A percentile compares a stretch with the other conserved stretches of the same genome.
Conservation (phyloP, 2,888 invertebrate species). For the Limenitis camilla region DNA sequence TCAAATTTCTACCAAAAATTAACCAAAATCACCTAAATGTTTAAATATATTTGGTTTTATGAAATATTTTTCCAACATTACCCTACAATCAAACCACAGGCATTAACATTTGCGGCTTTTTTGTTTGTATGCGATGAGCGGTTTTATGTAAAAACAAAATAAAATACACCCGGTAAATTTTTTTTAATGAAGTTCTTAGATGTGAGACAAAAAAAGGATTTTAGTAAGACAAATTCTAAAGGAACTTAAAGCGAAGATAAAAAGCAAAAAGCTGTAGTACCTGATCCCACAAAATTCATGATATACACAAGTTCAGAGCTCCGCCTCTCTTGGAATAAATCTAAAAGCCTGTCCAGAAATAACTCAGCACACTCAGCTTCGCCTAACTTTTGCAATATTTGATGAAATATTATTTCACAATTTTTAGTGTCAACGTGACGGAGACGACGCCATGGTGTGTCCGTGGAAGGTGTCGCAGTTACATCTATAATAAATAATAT, state of each 20-base stretch:
- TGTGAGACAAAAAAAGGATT: too few species aligned
- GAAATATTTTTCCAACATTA: too few species aligned
- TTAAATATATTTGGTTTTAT: too few species aligned
- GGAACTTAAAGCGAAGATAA: neutral
- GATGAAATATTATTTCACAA: slow-evolving; percentile 65
- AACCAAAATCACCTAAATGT: too few species aligned
- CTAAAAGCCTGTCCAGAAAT: slow-evolving; percentile 77
- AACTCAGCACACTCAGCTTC: slow-evolving; percentile 69
- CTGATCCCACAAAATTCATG: slow-evolving; percentile 72
- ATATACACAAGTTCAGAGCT: slow-evolving; percentile 76
- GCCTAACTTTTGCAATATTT: slow-evolving; percentile 73
- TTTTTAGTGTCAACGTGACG: slow-evolving; percentile 70
- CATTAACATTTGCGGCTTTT: too few species aligned
- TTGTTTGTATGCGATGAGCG: too few species aligned
- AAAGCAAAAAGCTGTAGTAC: slow-evolving; percentile 37
- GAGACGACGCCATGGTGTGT: slow-evolving; percentile 78
- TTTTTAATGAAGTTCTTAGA: too few species aligned
- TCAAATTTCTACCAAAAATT: too few species aligned
- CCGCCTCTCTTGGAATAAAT: slow-evolving; percentile 67
- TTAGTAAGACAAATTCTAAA: too few species aligned
- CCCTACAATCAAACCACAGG: too few species aligned
- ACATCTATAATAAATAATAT: slow-evolving; percentile 7
- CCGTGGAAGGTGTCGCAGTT: slow-evolving; percentile 22
- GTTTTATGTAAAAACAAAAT: too few species aligned
- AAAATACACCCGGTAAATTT: too few species aligned